Conservation (phyloP, 2,888 invertebrate genomes). For the Anarsia innoxiella region DNA sequence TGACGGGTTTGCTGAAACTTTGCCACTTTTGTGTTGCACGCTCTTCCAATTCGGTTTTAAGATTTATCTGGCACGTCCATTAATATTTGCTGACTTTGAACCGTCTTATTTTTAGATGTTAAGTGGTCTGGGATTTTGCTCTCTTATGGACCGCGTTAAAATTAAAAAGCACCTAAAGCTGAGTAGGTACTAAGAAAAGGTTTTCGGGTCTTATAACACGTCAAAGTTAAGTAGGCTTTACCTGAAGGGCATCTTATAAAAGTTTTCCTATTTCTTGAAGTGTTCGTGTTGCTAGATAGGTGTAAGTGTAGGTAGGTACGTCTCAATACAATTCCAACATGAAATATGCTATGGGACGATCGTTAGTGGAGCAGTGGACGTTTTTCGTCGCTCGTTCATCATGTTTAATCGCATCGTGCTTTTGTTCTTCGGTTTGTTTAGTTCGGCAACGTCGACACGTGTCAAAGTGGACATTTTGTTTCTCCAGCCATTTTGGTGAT, state of each 20-base stretch:
- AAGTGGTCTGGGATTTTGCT: too few species aligned
- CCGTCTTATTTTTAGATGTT: too few species aligned
- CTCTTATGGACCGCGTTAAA: too few species aligned
- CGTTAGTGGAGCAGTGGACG: conserved; percentile 12
- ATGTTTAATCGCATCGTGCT: conserved; percentile 57
- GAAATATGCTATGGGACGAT: conserved; percentile 11
- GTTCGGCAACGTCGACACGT: conserved; percentile 40
- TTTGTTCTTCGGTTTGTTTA: conserved; percentile 30
- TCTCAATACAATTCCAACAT: conserved; percentile 7
- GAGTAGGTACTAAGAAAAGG: too few species aligned
- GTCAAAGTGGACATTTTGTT: conserved; percentile 41
- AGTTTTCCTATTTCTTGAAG: too few species aligned
- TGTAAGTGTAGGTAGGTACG: too few species aligned
- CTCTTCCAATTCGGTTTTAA: conserved; percentile 12
- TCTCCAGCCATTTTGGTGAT: conserved; percentile 27
- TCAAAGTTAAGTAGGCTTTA: too few species aligned
- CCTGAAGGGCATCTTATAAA: too few species aligned
- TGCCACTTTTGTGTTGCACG: conserved; percentile 10
- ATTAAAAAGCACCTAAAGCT: too few species aligned
- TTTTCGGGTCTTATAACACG: too few species aligned
- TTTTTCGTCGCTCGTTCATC: conserved; percentile 32
- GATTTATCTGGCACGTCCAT: conserved; percentile 14
- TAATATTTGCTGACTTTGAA: too few species aligned
- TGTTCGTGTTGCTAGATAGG: too few species aligned
- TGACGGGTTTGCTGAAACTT: conserved; percentile 16